Percentiles rank a stretch among this genome's conserved stretches.
phyloP scores from a whole-genome alignment of 2,113 vertebrate genomes.

The Pavo muticus region DNA sequence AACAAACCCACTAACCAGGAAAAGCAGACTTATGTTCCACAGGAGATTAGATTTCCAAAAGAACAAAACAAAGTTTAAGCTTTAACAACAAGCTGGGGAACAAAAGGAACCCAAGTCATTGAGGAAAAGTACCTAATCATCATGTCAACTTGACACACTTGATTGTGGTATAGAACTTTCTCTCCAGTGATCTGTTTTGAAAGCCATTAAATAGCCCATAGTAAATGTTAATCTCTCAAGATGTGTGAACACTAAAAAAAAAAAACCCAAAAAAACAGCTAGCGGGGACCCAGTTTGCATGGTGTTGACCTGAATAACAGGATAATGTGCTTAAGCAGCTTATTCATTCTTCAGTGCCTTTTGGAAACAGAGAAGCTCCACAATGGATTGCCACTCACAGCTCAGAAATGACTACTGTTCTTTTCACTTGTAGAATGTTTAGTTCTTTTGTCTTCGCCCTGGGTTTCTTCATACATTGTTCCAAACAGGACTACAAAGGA shows the following conservation, averaged over 20 bases:
- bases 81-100: conserved; percentile 43
- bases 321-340: conserved; percentile 68
- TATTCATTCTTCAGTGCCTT: conserved; percentile 62
- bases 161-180: not conserved
- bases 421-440: conserved; percentile 65
- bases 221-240: conserved; percentile 70
- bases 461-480: conserved; percentile 47
- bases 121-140: conserved; percentile 57
- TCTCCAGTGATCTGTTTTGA: conserved; percentile 51
- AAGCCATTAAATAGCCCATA: conserved; percentile 60
- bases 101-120: conserved; percentile 44
- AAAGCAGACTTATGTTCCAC: not conserved
- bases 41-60: conserved; percentile 11
- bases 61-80: conserved; percentile 33
- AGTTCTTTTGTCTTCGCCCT: conserved; percentile 13
- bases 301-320: conserved; percentile 70
- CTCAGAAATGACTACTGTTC: conserved; percentile 59
- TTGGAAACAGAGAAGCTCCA: conserved; percentile 16
- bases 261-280: not conserved
- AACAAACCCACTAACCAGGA: not conserved
- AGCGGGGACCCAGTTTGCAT: not conserved
- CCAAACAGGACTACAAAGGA: conserved; percentile 42
- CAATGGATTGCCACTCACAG: conserved; percentile 58
- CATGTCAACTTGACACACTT: conserved; percentile 39
- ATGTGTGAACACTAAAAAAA: conserved; percentile 49